A percentile compares a stretch with the other conserved stretches of the same genome.
Evolutionary conservation across 2,888 invertebrate species (phyloP).

Genomic region (Apodemia mormo): DNA sequence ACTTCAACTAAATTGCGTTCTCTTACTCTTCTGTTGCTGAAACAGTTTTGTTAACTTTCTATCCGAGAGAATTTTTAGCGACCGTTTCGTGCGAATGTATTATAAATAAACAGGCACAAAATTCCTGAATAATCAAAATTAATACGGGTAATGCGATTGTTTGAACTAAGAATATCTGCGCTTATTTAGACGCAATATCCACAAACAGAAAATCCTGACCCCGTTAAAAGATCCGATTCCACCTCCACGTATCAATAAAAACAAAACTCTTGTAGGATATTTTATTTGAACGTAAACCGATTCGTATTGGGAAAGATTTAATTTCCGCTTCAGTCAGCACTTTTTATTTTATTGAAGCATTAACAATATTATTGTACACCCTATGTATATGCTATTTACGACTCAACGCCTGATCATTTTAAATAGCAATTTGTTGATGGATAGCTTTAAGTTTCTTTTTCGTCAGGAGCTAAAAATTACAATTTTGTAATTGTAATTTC

Average conservation of each 20-base stretch:
- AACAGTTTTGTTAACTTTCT: too few species aligned
- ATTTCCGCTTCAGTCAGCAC: conserved; percentile 66
- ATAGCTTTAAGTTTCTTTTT: conserved; percentile 34
- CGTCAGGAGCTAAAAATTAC: conserved; percentile 34
- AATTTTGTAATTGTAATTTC: neutral
- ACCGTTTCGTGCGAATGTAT: too few species aligned
- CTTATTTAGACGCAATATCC: neutral
- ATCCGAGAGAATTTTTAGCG: too few species aligned
- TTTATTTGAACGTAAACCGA: conserved; percentile 64
- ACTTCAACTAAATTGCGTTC: too few species aligned
- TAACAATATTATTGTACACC: conserved; percentile 57
- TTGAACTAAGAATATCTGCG: neutral
- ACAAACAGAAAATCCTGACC: neutral
- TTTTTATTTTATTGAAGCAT: conserved; percentile 68
- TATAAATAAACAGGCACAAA: neutral
- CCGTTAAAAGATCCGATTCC: conserved; percentile 38
- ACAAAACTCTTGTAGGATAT: conserved; percentile 53
- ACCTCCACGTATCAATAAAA: conserved; percentile 38
- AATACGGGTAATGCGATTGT: neutral
- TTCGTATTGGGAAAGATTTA: conserved; percentile 63
- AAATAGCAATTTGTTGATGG: conserved; percentile 51
- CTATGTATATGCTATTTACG: conserved; percentile 39
- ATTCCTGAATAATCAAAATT: neutral
- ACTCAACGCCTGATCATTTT: conserved; percentile 53
- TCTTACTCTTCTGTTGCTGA: too few species aligned